Evolutionary conservation across 2,797 vertebrate genomes (phyloP).

Genomic region (Malurus leucopterus): DNA sequence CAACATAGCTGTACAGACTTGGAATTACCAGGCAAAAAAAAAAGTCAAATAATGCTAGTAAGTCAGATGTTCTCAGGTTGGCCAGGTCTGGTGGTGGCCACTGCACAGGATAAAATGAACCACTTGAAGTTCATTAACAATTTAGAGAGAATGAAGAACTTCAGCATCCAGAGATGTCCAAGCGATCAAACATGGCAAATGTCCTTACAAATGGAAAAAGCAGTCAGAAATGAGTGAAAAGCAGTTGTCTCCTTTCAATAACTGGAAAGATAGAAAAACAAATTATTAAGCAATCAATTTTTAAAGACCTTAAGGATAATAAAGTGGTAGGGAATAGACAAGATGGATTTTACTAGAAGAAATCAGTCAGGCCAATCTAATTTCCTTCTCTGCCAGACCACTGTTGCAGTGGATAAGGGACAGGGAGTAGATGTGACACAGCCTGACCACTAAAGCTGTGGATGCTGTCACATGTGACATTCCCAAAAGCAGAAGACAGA

Average conservation of each 20-base stretch:
- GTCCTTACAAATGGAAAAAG: not conserved
- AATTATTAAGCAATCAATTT: conserved; percentile 15
- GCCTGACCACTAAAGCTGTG: not conserved
- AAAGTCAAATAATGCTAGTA: not conserved
- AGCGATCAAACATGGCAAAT: not conserved
- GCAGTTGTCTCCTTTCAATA: not conserved
- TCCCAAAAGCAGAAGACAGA: not conserved
- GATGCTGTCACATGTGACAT: not conserved
- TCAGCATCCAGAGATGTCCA: not conserved
- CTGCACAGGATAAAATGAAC: not conserved
- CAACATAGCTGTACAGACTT: not conserved
- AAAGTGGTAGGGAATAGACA: not conserved
- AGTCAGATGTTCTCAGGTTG: not conserved
- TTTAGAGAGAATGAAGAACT: not conserved
- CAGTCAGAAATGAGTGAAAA: not conserved
- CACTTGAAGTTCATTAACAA: not conserved
- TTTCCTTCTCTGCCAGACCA: not conserved
- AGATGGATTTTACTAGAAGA: conserved; percentile 5
- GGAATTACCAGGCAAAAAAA: rapidly evolving
- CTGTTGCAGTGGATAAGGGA: not conserved
- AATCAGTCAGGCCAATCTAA: not conserved
- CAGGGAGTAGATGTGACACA: not conserved
- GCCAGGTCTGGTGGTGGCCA: not conserved
- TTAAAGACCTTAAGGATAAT: not conserved
- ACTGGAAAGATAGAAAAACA: not conserved